phyloP scores from a whole-genome alignment of 1,140 invertebrate species.

The Micrasema minimum region DNA sequence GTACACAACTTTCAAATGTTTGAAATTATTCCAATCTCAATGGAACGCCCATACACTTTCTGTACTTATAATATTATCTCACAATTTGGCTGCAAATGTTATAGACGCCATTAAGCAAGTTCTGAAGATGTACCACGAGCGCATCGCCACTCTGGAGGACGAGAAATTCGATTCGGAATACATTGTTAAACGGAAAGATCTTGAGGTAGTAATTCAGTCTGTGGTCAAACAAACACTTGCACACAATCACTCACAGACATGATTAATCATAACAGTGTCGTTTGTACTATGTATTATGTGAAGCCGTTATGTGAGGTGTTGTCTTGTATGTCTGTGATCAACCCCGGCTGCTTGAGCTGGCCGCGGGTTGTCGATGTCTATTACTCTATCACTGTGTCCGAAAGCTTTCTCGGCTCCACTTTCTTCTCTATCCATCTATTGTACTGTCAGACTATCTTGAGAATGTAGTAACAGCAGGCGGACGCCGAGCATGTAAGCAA shows the following conservation, averaged over 20 bases:
- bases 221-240: slow-evolving; percentile 13
- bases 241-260: slow-evolving; percentile 54
- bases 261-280: slow-evolving; percentile 31
- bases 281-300: slow-evolving; percentile 31
- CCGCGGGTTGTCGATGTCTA: slow-evolving; percentile 29
- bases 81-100: slow-evolving; percentile 56
- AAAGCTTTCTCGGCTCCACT: slow-evolving; percentile 24
- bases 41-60: background rate
- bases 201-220: slow-evolving; percentile 77
- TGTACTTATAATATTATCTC: slow-evolving; percentile 19
- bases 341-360: slow-evolving; percentile 25
- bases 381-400: slow-evolving; percentile 6
- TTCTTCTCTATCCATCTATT: slow-evolving; percentile 12
- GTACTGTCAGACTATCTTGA: background rate
- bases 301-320: slow-evolving; percentile 23
- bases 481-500: slow-evolving; percentile 53
- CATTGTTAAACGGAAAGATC: slow-evolving; percentile 97
- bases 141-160: slow-evolving; percentile 90
- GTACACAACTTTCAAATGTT: too few relatives aligned
- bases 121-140: slow-evolving; percentile 87
- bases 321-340: slow-evolving; percentile 37
- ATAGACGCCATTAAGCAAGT: slow-evolving; percentile 82
- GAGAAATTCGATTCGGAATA: slow-evolving; percentile 98
- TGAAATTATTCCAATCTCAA: too few relatives aligned
- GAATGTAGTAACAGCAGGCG: slow-evolving; percentile 34